A percentile compares a stretch with the other conserved stretches of the same genome.
Conservation (phyloP, 2,888 invertebrate species). For the Hypsopygia costalis region DNA sequence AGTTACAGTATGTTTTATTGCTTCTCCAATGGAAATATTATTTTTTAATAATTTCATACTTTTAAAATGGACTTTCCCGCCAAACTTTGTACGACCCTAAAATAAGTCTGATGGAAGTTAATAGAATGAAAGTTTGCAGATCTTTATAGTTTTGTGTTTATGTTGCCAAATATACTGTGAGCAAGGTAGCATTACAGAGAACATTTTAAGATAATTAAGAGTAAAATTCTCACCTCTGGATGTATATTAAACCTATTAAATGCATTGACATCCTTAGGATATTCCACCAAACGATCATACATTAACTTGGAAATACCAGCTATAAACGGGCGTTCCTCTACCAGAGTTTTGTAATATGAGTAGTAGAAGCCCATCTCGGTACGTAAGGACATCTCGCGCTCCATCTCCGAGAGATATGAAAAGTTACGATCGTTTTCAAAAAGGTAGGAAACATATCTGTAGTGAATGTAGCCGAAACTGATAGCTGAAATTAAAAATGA, state of each 20-base stretch:
- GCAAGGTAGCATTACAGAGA: no score
- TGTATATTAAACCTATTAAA: constrained; percentile 90
- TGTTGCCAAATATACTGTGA: no score
- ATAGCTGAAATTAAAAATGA: constrained; percentile 80
- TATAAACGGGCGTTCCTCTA: constrained; percentile 82
- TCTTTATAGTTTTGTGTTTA: no score
- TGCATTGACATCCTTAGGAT: constrained; percentile 89
- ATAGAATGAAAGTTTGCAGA: no score
- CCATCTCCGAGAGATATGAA: constrained; percentile 89
- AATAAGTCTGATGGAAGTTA: no score
- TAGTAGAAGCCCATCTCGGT: constrained; percentile 96
- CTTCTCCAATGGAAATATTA: no score
- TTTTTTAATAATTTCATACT: no score
- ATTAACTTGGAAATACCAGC: constrained; percentile 83
- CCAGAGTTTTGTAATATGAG: constrained; percentile 91
- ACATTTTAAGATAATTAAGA: no score
- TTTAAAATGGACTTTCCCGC: no score
- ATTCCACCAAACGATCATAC: constrained; percentile 89
- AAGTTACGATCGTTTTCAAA: constrained; percentile 93
- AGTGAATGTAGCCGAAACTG: constrained; percentile 80
- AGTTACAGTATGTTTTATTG: no score
- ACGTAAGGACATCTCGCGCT: constrained; percentile 91
- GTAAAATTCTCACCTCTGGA: constrained; percentile 90
- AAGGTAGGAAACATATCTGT: constrained; percentile 84
- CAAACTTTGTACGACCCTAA: no score